Base-by-base conservation (phyloP, 2,113 vertebrate species). In the Acinonyx jubatus region DNA sequence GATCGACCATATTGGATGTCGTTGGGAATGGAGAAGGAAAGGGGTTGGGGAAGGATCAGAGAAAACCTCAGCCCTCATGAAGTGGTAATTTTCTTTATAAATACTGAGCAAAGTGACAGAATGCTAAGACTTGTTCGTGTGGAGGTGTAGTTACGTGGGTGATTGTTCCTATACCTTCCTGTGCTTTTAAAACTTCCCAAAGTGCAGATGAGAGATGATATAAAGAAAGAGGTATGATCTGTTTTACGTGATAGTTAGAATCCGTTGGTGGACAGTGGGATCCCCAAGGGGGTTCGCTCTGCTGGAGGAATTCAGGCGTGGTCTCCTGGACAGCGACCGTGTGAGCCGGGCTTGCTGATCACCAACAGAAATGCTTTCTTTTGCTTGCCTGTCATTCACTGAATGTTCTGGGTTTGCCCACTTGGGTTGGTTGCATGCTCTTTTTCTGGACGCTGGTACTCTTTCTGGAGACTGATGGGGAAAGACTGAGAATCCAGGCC, bases 391-490 rank as follows among this genome's bases (percentile, higher is more conserved):
- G 21, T 80, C 80, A 4, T 65, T 4, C 80, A 65, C 33, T 57
- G 41, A 57, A 4, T 93, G 11, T 94, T 84, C 78, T 80, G n/a
- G 87, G 81, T 41, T 14, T 50, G 23, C n/a, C 94, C 31, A 36
- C 55, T 84, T 96, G 19, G 95, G 80, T 86, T 68, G 66, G n/a
- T 95, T 78, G 4, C 83, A 8, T 65, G 55, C 36, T 38, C 63
- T 57, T 97, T 92, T 96, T 95, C 55, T 79, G 33, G 45, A 97
- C 82, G 27, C 78, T 96, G 33, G 25, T 79, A 36, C 19, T 94
- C 82, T 83, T 83, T 97, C 61, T 94, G 89, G 97, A 92, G 82
- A 91, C 38, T n/a, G 66, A 57, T 5, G 0, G 74, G 68, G 18
- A 80, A 94, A 80, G 45, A 88, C n/a, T 73, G 57, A 87, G 45